Evolutionary conservation across 2,888 invertebrate genomes (phyloP), one percentile per base, ranked within the genome.

Genomic region (Caenorhabditis sp.): DNA sequence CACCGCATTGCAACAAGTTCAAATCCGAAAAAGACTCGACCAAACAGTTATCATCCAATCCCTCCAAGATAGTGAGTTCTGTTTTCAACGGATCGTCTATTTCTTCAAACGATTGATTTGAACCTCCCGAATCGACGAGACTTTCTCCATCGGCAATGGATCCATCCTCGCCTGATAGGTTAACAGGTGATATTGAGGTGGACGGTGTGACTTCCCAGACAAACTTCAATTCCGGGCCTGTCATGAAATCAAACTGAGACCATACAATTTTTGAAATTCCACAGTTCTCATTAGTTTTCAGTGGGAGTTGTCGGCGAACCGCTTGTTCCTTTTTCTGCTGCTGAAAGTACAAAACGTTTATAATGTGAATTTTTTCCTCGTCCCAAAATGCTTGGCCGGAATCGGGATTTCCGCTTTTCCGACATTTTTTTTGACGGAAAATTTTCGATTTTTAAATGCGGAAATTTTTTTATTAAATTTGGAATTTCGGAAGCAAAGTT

Each of bases 161-260:
- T 23, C 71, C 77, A 62, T 78, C 77, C 58, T 80, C 80, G 17
- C 75, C 71, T 24, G 77, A 76, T 21, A 76, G 43, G 26, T 77
- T 75, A 1, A 74, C 59, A 0, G 78, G 78, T 0, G 77, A 71
- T n/a, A 73, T 61, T 1, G 77, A 76, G 12, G 73, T 69, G 0
- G 69, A 71, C 12, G 71, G 70, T 21, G 71, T 69, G 6, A 83
- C 78, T 50, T 85, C 83, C 85, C 85, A 85, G 19, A 82, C 81
- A 67, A 85, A 85, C 50, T 77, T 75, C 60, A 85, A 68, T 54
- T 84, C 84, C 1, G 85, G 84, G 1, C 86, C 86, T 5, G 80
- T 76, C 84, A 84, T 84, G 58, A 83, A 86, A 62, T 84, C 84
- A 61, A 86, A 86, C 17, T 84, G 80, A 8, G 84, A 84, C 84